These are phyloP conservation scores for Anaspis maculata DNA, from an alignment of 2,888 invertebrate genomes.

Conservation along the genomic window DNA sequence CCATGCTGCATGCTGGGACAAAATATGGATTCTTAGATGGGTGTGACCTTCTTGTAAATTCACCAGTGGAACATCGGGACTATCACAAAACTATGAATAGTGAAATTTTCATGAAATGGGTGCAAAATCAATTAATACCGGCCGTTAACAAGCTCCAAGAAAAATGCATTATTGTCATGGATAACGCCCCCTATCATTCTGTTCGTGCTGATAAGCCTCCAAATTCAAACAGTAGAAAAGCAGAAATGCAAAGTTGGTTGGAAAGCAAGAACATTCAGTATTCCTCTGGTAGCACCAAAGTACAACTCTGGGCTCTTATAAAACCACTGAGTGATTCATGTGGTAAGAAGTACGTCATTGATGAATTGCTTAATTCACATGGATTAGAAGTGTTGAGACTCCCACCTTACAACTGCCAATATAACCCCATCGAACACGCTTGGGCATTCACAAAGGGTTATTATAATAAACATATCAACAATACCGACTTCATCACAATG, in stretches of 20 bases:
- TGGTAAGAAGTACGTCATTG: slow-evolving; percentile 4
- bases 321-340: slow-evolving; percentile 13
- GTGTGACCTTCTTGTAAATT: slow-evolving; percentile 1
- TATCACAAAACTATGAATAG: slow-evolving; percentile 7
- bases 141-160: slow-evolving; percentile 4
- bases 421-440: slow-evolving; percentile 8
- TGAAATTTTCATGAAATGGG: slow-evolving; percentile 52
- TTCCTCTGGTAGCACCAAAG: slow-evolving; percentile 9
- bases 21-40: slow-evolving; percentile 1
- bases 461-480: slow-evolving; percentile 7
- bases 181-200: slow-evolving; percentile 5
- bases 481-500: background rate
- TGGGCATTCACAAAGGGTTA: slow-evolving; percentile 7
- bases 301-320: slow-evolving; percentile 4
- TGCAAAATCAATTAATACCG: slow-evolving; percentile 33
- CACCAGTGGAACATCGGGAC: slow-evolving; percentile 1
- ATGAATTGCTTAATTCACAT: slow-evolving; percentile 5
- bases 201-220: slow-evolving; percentile 3
- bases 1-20: slow-evolving; percentile 3
- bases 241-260: slow-evolving; percentile 15
- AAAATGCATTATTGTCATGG: slow-evolving; percentile 1
- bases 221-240: slow-evolving; percentile 4
- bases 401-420: slow-evolving; percentile 9
- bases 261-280: slow-evolving; percentile 6
- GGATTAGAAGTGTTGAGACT: slow-evolving; percentile 6